Percentiles rank a stretch among this genome's conserved stretches.
Evolutionary conservation across 2,888 invertebrate genomes (phyloP).

Genomic region (Leptinotarsa peninsularis): DNA sequence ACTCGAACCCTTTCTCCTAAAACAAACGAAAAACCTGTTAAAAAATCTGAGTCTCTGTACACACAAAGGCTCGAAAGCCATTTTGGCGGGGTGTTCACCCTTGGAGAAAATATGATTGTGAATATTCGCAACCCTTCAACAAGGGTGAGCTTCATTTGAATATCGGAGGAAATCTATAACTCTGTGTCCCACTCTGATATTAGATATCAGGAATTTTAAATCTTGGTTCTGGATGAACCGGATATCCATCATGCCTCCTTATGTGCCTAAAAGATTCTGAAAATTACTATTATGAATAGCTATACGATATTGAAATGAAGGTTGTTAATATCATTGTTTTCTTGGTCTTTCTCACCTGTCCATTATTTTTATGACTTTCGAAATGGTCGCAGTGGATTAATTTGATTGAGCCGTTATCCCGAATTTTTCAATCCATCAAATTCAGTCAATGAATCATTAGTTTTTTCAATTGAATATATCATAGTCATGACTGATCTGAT

Average conservation of each 20-base stretch:
- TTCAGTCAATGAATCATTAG: no score
- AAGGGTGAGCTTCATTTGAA: slow-evolving; percentile 61
- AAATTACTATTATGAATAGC: no score
- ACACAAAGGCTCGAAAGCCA: slow-evolving; percentile 56
- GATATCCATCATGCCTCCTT: slow-evolving; percentile 21
- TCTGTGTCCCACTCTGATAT: slow-evolving; percentile 59
- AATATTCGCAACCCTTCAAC: slow-evolving; percentile 63
- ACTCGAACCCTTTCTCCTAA: slow-evolving; percentile 44
- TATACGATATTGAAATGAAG: no score
- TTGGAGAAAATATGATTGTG: slow-evolving; percentile 64
- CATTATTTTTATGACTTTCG: no score
- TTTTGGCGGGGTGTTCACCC: slow-evolving; percentile 59
- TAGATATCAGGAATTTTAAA: slow-evolving; percentile 54
- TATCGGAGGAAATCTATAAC: slow-evolving; percentile 59
- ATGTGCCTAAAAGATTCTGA: not conserved
- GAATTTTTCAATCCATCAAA: no score
- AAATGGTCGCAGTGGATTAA: no score
- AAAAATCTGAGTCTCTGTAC: slow-evolving; percentile 57
- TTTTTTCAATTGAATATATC: no score
- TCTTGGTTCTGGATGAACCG: slow-evolving; percentile 26
- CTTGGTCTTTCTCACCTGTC: no score
- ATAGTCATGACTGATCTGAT: no score
- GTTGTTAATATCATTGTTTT: no score
- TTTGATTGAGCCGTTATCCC: no score
- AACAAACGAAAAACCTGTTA: slow-evolving; percentile 56